Percentiles rank a stretch among this genome's conserved stretches.
Evolutionary conservation across 2,113 vertebrate genomes (phyloP).

Genomic region (Colius striatus): DNA sequence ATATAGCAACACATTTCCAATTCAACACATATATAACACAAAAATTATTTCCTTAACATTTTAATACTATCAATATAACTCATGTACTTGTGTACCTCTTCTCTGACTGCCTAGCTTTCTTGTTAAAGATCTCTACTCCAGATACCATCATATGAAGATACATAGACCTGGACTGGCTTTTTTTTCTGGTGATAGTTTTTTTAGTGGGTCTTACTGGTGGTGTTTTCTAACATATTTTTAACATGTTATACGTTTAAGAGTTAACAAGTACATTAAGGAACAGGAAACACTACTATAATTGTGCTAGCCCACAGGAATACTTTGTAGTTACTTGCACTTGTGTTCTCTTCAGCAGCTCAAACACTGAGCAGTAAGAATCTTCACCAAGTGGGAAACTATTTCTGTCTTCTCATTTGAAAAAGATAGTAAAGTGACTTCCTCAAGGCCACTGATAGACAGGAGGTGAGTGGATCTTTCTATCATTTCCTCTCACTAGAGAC

Average conservation of each 20-base stretch:
- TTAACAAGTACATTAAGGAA: slow-evolving; percentile 34
- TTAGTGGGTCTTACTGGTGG: background rate
- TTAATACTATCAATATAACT: background rate
- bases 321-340: background rate
- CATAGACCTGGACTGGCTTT: background rate
- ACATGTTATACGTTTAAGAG: background rate
- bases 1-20: background rate
- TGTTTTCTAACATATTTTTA: background rate
- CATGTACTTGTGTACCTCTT: background rate
- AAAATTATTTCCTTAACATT: background rate
- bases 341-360: background rate
- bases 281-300: background rate
- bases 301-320: background rate
- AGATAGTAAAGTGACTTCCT: slow-evolving; percentile 36
- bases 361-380: background rate
- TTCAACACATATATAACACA: background rate
- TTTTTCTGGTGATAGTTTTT: background rate
- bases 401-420: no score
- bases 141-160: background rate
- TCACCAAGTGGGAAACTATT: background rate
- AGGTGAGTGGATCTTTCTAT: background rate
- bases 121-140: background rate
- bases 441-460: background rate
- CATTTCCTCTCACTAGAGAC: background rate
- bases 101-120: background rate